phyloP scores from a whole-genome alignment of 2,797 vertebrate genomes.

The Lerista edwardsae region DNA sequence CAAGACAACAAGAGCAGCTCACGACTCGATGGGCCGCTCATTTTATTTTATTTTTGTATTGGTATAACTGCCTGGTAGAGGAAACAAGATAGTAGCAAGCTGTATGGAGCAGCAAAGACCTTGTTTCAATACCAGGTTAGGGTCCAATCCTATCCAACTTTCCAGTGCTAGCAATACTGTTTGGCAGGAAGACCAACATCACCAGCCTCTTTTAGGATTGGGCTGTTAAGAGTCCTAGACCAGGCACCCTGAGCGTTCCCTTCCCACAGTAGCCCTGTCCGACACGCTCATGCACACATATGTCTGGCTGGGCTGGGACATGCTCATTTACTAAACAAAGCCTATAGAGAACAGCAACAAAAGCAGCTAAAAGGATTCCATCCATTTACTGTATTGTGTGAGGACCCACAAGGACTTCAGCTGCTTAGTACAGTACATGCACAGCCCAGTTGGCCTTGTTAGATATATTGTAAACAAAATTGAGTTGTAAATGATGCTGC shows the following conservation, averaged over 20 bases:
- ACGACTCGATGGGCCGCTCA: rapidly evolving
- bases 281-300: too few species aligned
- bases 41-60: not conserved
- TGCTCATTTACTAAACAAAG: not conserved
- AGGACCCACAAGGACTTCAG: not conserved
- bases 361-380: not conserved
- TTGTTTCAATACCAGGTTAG: not conserved
- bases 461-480: not conserved
- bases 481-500: not conserved
- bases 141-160: too few species aligned
- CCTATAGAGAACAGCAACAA: not conserved
- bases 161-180: too few species aligned
- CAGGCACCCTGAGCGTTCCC: not conserved
- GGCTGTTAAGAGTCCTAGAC: too few species aligned
- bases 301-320: too few species aligned
- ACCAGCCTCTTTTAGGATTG: too few species aligned
- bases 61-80: not conserved
- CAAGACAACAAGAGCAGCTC: not conserved
- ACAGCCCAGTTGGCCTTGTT: not conserved
- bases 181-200: too few species aligned
- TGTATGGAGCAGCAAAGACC: not conserved
- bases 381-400: not conserved
- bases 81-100: not conserved
- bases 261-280: not conserved
- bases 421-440: not conserved